Conservation (phyloP, 2,888 invertebrate species). For the Brachynemurus nebulosus region DNA sequence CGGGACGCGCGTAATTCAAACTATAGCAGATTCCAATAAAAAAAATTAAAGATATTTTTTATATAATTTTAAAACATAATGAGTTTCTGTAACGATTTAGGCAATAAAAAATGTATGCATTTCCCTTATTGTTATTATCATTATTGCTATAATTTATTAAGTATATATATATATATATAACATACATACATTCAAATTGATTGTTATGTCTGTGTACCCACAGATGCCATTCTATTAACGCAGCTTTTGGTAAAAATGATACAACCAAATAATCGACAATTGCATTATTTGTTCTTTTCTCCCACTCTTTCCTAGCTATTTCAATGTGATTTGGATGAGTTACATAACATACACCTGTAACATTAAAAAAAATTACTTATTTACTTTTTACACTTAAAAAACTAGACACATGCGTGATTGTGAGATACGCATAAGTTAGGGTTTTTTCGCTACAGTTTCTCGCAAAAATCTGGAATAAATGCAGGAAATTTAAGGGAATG, state of each 20-base stretch:
- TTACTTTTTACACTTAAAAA: background rate
- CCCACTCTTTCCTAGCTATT: conserved; percentile 69
- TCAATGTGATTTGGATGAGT: conserved; percentile 54
- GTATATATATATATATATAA: conserved; percentile 3
- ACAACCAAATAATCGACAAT: conserved; percentile 81
- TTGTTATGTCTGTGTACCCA: conserved; percentile 82
- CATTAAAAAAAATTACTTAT: background rate
- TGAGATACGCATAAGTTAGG: too few relatives aligned
- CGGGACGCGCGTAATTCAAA: too few relatives aligned
- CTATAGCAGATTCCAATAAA: too few relatives aligned
- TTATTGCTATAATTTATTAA: too few relatives aligned
- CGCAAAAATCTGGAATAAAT: background rate
- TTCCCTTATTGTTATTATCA: too few relatives aligned
- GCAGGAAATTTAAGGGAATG: too few relatives aligned
- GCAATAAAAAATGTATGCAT: too few relatives aligned
- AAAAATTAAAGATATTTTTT: too few relatives aligned
- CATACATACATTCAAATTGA: conserved; percentile 65
- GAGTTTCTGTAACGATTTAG: too few relatives aligned
- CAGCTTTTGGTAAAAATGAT: conserved; percentile 61
- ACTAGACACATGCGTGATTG: background rate
- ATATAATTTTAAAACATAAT: too few relatives aligned
- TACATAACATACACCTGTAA: conserved; percentile 72
- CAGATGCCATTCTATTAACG: conserved; percentile 85
- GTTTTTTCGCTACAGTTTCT: too few relatives aligned
- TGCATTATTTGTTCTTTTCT: conserved; percentile 68